Evolutionary conservation across 1,140 invertebrate genomes (phyloP), one percentile per base, ranked within the genome.

Genomic region (Glossosoma conforme): DNA sequence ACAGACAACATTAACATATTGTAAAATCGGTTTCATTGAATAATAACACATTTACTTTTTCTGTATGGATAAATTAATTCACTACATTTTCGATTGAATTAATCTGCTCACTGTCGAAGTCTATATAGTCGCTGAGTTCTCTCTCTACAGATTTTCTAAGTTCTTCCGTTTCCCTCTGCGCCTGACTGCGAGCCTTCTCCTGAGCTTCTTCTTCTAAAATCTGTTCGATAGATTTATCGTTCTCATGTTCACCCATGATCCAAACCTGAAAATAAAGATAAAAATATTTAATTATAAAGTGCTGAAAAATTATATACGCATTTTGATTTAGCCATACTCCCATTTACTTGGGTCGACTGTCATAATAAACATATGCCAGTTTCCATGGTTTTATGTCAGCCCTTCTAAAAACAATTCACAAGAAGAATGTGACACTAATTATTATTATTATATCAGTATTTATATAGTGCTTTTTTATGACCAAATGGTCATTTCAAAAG

Each of bases 231-330:
- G 69, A 74, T 60, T 76, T 75, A 61, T 83, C 81, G 54, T 80
- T 65, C 38, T 70, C 63, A 55, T 82, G 78, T 54, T 83, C 81
- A 0, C 81, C 82, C 80, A 84, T 82, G 35, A 84, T 79, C 81
- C 81, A 83, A n/a, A 77, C 71, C 71, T 74, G 59, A 13, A 61
- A 62, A 33, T 28, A 8, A n/a, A n/a, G n/a, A n/a, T n/a, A n/a
- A n/a, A n/a, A n/a, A n/a, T n/a, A n/a, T n/a, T n/a, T n/a, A n/a
- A n/a, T n/a, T n/a, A n/a, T n/a, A n/a, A n/a, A n/a, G n/a, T n/a
- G n/a, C n/a, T n/a, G n/a, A n/a, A n/a, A n/a, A n/a, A n/a, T n/a
- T n/a, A n/a, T n/a, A n/a, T n/a, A n/a, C n/a, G n/a, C n/a, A n/a
- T n/a, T n/a, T n/a, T n/a, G n/a, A n/a, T n/a, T n/a, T n/a, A n/a